Base-by-base conservation (phyloP, 1,140 invertebrate genomes). In the Drosophila eugracilis region DNA sequence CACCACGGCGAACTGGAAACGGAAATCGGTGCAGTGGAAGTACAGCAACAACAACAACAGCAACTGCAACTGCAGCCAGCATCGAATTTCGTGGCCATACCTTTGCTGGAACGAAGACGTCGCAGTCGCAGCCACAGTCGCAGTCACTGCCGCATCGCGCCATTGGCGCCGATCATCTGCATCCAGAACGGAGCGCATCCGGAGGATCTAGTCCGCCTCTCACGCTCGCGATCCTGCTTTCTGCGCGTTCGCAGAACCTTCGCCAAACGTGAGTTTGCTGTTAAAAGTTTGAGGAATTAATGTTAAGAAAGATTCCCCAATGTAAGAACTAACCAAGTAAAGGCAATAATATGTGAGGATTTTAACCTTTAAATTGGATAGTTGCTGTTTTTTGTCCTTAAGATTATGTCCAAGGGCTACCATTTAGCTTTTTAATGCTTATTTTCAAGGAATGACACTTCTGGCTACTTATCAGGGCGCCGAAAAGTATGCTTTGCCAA, bases 61-160 rank as follows among this genome's bases (percentile, higher is more conserved):
- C 57, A 74, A 12, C 34, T 55, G 26, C 32, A 30, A 5, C 28
- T 66, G 26, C 22, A 59, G 17, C 26, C 49, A n/a, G 32, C 36
- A 10, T 32, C 69, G n/a, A 72, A 53, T 19, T 81, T 85, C 53
- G 81, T 86, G 28, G 74, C 77, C 6, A 74, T 85, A 24, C 81
- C 81, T 7, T 28, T 85, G 50, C 15, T 86, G 41, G 81, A 85
- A 34, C 76, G 73, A 17, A 67, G 81, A 7, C 81, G 77, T 44
- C 81, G 81, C 14, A 78, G 81, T 57, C 81, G 81, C 49, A 85
- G 80, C 48, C 80, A 83, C 63, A 86, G 81, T n/a, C 76, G 76
- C 42, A 86, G 81, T 21, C 76, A 62, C 32, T 86, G 81, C 34
- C 76, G 63, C 39, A 77, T 85, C 15, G 52, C 69, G 15, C 77